Conservation (phyloP, 2,113 vertebrate species). For the Cervus canadensis region DNA sequence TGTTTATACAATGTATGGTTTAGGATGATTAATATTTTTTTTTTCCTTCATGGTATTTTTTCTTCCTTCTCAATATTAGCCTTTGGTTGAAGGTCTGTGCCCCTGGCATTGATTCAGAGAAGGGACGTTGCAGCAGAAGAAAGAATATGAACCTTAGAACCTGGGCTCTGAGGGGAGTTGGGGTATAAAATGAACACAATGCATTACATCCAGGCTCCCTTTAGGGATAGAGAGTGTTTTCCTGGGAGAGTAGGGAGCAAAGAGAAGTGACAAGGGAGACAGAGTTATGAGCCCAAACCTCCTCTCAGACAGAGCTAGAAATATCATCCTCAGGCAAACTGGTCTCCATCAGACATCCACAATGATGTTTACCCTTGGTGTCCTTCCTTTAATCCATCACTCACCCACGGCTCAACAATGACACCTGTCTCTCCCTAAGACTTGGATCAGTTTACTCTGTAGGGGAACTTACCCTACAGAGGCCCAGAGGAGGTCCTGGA, state of each 20-base stretch:
- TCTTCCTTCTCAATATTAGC: background rate
- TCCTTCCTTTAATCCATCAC: background rate
- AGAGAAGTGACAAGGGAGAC: background rate
- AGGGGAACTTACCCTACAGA: background rate
- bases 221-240: background rate
- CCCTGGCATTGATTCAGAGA: background rate
- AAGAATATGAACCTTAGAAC: background rate
- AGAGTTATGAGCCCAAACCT: background rate
- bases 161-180: background rate
- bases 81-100: background rate
- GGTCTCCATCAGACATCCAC: rapidly evolving
- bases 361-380: rapidly evolving
- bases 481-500: background rate
- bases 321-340: background rate
- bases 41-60: background rate
- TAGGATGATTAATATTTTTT: background rate
- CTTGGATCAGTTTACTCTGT: background rate
- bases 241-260: background rate
- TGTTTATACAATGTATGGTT: background rate
- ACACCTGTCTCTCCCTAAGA: background rate
- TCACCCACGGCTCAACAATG: background rate
- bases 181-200: background rate
- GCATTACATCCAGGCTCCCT: background rate
- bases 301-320: background rate
- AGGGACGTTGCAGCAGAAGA: background rate